These are phyloP conservation scores for Marasmarcha lunaedactyla DNA, from an alignment of 2,888 invertebrate genomes.

Conservation along the genomic window DNA sequence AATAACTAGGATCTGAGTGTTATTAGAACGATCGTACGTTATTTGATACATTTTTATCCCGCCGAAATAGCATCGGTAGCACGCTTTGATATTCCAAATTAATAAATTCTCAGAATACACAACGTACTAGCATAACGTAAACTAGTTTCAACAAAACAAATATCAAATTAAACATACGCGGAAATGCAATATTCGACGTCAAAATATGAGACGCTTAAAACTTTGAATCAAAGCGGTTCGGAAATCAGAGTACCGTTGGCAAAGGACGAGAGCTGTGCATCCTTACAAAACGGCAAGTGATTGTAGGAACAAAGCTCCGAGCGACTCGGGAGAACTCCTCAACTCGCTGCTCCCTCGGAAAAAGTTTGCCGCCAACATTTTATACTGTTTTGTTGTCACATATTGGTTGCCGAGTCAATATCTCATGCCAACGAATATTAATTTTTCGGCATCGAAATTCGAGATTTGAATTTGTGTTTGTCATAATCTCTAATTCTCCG, in stretches of 20 bases:
- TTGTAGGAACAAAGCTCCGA: conserved; percentile 52
- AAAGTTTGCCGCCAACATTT: conserved; percentile 48
- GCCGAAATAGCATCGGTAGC: conserved; percentile 22
- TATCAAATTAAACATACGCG: conserved; percentile 51
- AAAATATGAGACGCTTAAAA: conserved; percentile 58
- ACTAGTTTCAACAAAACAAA: conserved; percentile 38
- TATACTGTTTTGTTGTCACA: conserved; percentile 24
- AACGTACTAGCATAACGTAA: conserved; percentile 23
- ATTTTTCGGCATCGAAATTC: conserved; percentile 23
- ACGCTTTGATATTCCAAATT: conserved; percentile 30
- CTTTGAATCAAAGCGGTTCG: conserved; percentile 63
- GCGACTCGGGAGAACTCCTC: conserved; percentile 39
- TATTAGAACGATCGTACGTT: conserved; percentile 56
- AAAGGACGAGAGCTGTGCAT: conserved; percentile 51
- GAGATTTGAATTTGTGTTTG: neutral
- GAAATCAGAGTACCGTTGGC: conserved; percentile 59
- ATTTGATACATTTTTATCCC: conserved; percentile 34
- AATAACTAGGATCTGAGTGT: conserved; percentile 62
- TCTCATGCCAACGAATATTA: conserved; percentile 26
- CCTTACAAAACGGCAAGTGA: conserved; percentile 62
- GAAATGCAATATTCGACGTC: conserved; percentile 61
- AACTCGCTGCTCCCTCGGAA: conserved; percentile 35
- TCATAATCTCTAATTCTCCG: neutral
- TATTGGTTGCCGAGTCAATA: conserved; percentile 25
- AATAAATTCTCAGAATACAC: conserved; percentile 24